These are phyloP conservation scores for Willisornis vidua DNA, from an alignment of 2,113 vertebrate species.

Conservation along the genomic window DNA sequence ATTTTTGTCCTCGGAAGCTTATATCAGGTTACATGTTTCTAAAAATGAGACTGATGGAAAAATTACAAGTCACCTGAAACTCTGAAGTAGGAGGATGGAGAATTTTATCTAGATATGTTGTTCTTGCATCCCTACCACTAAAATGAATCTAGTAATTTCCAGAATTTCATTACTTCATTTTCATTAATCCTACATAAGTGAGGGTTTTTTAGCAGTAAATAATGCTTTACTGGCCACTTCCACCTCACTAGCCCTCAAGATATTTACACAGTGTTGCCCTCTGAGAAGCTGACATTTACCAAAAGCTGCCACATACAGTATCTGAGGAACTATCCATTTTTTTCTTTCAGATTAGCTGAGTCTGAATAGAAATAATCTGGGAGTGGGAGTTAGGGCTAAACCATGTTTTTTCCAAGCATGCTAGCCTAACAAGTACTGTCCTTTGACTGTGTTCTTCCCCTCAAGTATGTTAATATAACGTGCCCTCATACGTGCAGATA, in stretches of 20 bases:
- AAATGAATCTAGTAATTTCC: neutral
- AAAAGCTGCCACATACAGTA: neutral
- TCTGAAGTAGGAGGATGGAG: neutral
- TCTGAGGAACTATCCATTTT: neutral
- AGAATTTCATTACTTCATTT: neutral
- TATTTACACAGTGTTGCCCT: neutral
- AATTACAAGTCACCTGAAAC: neutral
- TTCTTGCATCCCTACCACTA: neutral
- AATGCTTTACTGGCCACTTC: neutral
- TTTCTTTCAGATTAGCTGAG: neutral
- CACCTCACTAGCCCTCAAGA: neutral
- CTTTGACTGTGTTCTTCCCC: neutral
- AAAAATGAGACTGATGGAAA: neutral
- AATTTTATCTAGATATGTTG: neutral
- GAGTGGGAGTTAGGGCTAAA: neutral
- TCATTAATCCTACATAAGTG: neutral
- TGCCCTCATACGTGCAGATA: neutral
- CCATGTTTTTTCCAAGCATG: neutral
- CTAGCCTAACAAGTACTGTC: neutral
- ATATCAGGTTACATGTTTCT: neutral
- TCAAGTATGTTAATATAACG: neutral
- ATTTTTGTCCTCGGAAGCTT: neutral
- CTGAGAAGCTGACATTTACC: neutral
- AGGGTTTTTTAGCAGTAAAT: neutral
- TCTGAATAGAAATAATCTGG: neutral